Conservation (phyloP, 2,797 vertebrate genomes). For the Carcharodon carcharias region DNA sequence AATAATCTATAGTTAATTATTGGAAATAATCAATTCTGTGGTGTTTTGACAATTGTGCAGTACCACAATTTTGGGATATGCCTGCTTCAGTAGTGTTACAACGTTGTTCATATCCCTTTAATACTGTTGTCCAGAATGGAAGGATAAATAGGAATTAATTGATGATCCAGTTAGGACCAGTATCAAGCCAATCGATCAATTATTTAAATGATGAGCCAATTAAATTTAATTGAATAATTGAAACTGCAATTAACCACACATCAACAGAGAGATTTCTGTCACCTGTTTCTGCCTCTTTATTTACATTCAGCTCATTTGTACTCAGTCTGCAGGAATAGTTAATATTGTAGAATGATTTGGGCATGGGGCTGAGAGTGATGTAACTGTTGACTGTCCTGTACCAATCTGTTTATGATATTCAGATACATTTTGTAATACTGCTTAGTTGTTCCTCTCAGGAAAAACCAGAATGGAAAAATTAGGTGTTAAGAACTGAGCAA, state of each 20-base stretch:
- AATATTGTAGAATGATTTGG: background rate
- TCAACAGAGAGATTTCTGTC: conserved; percentile 9
- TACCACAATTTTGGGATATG: background rate
- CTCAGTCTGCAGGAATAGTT: background rate
- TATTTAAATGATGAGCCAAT: conserved; percentile 7
- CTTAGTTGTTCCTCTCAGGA: background rate
- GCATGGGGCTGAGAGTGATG: background rate
- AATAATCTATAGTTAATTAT: background rate
- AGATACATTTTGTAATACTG: background rate
- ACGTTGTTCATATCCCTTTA: background rate
- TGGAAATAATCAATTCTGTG: background rate
- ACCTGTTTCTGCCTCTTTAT: background rate
- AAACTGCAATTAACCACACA: conserved; percentile 28
- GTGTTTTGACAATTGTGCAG: background rate
- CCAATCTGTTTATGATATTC: background rate
- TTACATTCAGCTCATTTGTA: background rate
- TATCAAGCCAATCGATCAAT: conserved; percentile 9
- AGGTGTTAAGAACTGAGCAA: background rate
- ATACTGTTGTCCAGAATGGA: background rate
- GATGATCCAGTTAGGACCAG: conserved; percentile 21
- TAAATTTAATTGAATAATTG: conserved; percentile 32
- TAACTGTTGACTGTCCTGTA: background rate
- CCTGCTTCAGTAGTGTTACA: background rate
- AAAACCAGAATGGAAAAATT: background rate
- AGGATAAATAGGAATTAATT: conserved; percentile 6